These are phyloP conservation scores for Alosa sapidissima DNA, from an alignment of 2,797 vertebrate species.

Conservation along the genomic window DNA sequence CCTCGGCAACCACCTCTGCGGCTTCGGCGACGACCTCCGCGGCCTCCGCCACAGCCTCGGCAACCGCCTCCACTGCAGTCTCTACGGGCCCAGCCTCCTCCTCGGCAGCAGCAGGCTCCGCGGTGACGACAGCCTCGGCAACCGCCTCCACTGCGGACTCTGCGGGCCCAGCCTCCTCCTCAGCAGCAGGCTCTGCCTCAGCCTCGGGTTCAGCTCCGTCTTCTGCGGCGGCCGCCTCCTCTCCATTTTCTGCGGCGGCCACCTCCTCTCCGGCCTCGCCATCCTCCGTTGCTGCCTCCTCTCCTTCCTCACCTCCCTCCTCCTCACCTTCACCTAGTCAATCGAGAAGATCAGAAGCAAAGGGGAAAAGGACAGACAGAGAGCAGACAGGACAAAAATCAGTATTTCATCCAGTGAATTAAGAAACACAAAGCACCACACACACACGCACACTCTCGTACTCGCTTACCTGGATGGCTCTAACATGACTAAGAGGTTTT, in stretches of 20 bases:
- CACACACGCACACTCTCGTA: not conserved
- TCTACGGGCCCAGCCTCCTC: constrained; percentile 6
- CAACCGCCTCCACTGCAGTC: constrained; percentile 47
- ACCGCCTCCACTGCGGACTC: constrained; percentile 49
- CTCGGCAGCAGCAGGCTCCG: constrained; percentile 3
- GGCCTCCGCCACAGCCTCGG: constrained; percentile 39
- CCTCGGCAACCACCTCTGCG: constrained; percentile 55
- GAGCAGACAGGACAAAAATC: not conserved
- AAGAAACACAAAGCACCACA: not conserved
- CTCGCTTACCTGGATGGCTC: constrained; percentile 31
- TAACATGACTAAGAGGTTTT: not conserved
- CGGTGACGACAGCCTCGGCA: constrained; percentile 31
- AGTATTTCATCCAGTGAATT: not conserved
- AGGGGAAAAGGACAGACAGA: not conserved
- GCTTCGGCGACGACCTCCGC: constrained; percentile 51
- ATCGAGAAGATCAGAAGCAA: not conserved
- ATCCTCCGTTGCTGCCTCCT: constrained; percentile 30
- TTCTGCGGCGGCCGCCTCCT: constrained; percentile 6
- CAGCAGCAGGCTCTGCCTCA: not conserved
- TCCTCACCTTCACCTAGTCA: not conserved
- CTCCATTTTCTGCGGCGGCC: not conserved
- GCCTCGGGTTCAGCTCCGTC: constrained; percentile 28
- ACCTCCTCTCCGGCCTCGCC: constrained; percentile 21
- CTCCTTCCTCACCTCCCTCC: not conserved
- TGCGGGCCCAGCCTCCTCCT: not conserved